Percentiles rank a stretch among this genome's conserved stretches.
These are phyloP conservation scores for Tautogolabrus adspersus DNA, from an alignment of 2,113 vertebrate species.

Conservation along the genomic window DNA sequence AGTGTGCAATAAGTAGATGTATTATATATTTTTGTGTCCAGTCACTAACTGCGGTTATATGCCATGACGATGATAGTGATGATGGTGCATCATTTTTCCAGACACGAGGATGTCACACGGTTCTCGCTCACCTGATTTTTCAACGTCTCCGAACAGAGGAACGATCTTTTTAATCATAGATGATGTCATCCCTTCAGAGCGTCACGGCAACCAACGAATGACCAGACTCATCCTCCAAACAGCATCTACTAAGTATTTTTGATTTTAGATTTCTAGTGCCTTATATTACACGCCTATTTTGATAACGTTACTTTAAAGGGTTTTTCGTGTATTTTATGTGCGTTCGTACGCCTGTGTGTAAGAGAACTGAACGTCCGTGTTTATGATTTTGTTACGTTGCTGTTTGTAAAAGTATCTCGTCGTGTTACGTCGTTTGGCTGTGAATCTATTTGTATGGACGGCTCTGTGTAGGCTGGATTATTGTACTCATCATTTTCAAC, in stretches of 20 bases:
- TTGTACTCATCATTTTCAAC: constrained; percentile 50
- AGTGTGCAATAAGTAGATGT: constrained; percentile 84
- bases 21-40: constrained; percentile 81
- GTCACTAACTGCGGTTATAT: constrained; percentile 78
- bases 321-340: constrained; percentile 67
- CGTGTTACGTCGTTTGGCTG: constrained; percentile 53
- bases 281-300: constrained; percentile 86
- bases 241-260: constrained; percentile 79
- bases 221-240: constrained; percentile 71
- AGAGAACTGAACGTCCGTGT: constrained; percentile 56
- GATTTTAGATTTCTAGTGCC: constrained; percentile 84
- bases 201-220: constrained; percentile 70
- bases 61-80: constrained; percentile 53
- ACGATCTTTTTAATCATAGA: constrained; percentile 49
- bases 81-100: constrained; percentile 56
- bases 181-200: constrained; percentile 59
- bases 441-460: constrained; percentile 50
- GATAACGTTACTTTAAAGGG: constrained; percentile 78
- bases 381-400: constrained; percentile 66
- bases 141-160: constrained; percentile 33
- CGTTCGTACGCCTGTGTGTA: constrained; percentile 45
- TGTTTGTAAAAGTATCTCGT: constrained; percentile 55
- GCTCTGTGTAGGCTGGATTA: constrained; percentile 51
- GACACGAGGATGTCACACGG: constrained; percentile 59
- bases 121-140: constrained; percentile 37